Percentiles rank a stretch among this genome's conserved stretches.
Evolutionary conservation across 2,797 vertebrate species (phyloP).

Genomic region (Streptopelia turtur): DNA sequence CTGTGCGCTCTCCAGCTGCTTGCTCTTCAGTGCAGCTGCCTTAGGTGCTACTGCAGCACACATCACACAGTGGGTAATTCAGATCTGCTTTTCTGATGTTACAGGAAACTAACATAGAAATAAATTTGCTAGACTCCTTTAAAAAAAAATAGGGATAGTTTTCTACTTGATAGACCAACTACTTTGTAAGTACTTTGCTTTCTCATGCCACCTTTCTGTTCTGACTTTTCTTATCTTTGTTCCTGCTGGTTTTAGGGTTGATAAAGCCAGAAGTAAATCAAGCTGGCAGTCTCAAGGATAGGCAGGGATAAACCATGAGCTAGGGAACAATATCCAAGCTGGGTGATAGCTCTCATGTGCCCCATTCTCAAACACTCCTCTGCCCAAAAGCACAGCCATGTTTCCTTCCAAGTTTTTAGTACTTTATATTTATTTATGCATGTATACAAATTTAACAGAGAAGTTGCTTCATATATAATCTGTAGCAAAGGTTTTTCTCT

Average conservation of each 20-base stretch:
- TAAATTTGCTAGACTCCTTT: rapidly evolving
- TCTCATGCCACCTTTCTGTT: background rate
- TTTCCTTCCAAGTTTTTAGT: background rate
- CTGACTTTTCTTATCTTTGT: background rate
- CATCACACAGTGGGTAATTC: too few relatives aligned
- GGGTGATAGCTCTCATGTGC: background rate
- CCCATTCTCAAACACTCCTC: background rate
- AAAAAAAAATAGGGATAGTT: background rate
- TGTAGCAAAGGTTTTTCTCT: background rate
- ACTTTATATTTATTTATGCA: background rate
- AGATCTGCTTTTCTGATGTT: background rate
- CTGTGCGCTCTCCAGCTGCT: rapidly evolving
- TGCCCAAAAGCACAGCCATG: background rate
- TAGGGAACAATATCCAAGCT: background rate
- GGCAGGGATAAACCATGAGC: background rate
- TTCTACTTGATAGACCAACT: background rate
- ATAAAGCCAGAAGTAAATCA: background rate
- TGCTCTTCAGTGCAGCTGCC: background rate
- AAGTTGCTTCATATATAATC: background rate
- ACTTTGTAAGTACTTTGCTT: background rate
- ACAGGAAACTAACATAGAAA: background rate
- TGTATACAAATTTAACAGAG: background rate
- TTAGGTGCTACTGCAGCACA: background rate
- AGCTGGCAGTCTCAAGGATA: background rate
- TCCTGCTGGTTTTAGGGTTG: background rate